Evolutionary conservation across 2,888 invertebrate species (phyloP).

Genomic region (Brachycybe producta): DNA sequence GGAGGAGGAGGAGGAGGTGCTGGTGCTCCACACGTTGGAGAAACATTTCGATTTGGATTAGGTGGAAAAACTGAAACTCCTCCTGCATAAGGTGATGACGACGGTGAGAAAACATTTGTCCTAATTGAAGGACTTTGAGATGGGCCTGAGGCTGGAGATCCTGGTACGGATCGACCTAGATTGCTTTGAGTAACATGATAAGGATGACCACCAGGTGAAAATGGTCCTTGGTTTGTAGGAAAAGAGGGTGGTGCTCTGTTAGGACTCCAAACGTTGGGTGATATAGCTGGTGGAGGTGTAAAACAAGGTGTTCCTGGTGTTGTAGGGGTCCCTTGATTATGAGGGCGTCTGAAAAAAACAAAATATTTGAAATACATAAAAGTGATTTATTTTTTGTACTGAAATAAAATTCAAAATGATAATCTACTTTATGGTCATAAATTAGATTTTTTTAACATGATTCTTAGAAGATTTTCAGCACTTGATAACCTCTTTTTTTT

Average conservation of each 20-base stretch:
- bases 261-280: constrained; percentile 13
- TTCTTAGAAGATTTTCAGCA: no score
- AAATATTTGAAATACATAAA: not conserved
- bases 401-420: no score
- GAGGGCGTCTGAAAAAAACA: constrained; percentile 8
- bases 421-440: no score
- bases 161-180: not conserved
- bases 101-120: constrained; percentile 1
- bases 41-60: constrained; percentile 3
- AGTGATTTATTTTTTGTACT: no score
- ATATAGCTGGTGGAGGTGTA: constrained; percentile 13
- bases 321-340: constrained; percentile 4
- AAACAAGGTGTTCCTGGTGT: constrained; percentile 12
- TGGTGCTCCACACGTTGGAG: constrained; percentile 1
- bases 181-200: not conserved
- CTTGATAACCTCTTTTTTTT: no score
- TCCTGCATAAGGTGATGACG: not conserved
- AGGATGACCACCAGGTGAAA: not conserved
- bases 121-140: not conserved
- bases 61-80: not conserved
- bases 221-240: constrained; percentile 6
- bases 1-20: constrained; percentile 12
- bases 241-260: constrained; percentile 1
- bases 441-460: no score
- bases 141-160: no score